These are phyloP conservation scores for Leucosticte australis DNA, from an alignment of 2,113 vertebrate species.

Conservation along the genomic window DNA sequence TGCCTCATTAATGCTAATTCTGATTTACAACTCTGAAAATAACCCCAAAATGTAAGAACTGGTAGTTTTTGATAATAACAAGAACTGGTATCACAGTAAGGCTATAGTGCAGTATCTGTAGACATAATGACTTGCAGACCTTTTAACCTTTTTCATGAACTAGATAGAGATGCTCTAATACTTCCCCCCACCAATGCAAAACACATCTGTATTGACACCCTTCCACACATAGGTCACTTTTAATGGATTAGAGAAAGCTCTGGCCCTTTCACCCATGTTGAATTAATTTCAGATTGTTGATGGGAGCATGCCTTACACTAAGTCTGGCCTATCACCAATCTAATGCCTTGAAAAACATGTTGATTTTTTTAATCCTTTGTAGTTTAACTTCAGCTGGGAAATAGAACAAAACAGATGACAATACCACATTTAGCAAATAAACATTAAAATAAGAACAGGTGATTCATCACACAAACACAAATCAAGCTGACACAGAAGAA, in stretches of 20 bases:
- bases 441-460: not conserved
- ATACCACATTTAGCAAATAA: not conserved
- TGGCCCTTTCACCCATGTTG: not conserved
- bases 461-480: not conserved
- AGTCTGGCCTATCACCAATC: not conserved
- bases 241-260: not conserved
- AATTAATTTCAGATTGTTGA: not conserved
- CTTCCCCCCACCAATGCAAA: not conserved
- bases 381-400: not conserved
- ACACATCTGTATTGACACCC: not conserved
- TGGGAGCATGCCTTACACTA: not conserved
- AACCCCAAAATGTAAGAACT: fast-evolving
- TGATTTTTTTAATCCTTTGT: not conserved
- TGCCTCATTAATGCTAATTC: not conserved
- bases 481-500: not conserved
- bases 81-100: not conserved
- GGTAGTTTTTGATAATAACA: not conserved
- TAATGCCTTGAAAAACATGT: not conserved
- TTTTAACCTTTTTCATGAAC: not conserved
- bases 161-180: not conserved
- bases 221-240: not conserved
- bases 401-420: not conserved
- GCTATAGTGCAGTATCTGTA: not conserved
- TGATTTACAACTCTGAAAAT: not conserved
- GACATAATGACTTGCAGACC: not conserved